Evolutionary conservation across 2,888 invertebrate genomes (phyloP), one percentile per base, ranked within the genome.

Genomic region (Scaptomyza cyrtandrae): DNA sequence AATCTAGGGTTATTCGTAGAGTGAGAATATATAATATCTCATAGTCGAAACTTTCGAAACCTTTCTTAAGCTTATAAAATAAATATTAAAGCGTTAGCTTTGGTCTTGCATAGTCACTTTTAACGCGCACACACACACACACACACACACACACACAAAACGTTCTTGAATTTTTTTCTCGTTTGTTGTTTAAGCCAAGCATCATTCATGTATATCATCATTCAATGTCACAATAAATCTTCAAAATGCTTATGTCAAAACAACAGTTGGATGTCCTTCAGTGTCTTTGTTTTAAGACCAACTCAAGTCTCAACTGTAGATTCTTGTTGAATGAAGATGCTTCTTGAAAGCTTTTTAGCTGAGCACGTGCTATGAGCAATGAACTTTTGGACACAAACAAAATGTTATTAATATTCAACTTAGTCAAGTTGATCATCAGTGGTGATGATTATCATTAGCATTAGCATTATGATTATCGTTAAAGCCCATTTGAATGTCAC

Each of bases 401-500:
- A 2, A 24, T 10, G 1, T 13, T 43, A 43, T 39, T n/a, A 44
- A 56, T 37, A 48, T 56, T 10, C 37, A 31, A 27, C 45, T 29
- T 27, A n/a, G 44, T 24, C 24, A 24, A 5, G 2, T 24, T 56
- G 6, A 44, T 43, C 53, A 65, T 6, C 52, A 65, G 27, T 19
- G 19, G n/a, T n/a, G n/a, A n/a, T n/a, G n/a, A n/a, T 64, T 31
- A 53, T 53, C 6, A 66, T 37, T 6, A 39, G 1, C 24, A 24
- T 39, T 6, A 37, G 13, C 9, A 33, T 46, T 29, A 66, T 29
- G 2, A 39, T 39, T 11, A 37, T 14, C 11, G 29, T 45, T 39
- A 27, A 44, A 43, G 49, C 49, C 39, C 44, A 72, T 56, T 72
- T 71, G 71, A 72, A 71, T 71, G 71, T 64, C 71, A 71, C 58